Percentiles rank a stretch among this genome's conserved stretches.
Conservation (phyloP, 2,113 vertebrate species). For the Rhea pennata region DNA sequence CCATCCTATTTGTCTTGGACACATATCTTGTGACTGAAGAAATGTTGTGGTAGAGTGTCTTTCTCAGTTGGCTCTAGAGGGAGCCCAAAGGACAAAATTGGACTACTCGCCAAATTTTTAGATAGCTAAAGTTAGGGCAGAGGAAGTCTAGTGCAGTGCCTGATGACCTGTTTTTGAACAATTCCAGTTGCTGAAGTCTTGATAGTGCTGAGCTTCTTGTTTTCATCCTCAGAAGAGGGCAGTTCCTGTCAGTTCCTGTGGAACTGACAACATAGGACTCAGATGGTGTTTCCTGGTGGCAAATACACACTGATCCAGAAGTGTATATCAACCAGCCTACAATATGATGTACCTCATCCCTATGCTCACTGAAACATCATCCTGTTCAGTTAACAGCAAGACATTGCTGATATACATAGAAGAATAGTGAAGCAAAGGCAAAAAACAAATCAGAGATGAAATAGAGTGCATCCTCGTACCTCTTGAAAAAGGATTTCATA, state of each 20-base stretch:
- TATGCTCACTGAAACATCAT: not conserved
- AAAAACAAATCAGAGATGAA: not conserved
- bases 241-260: too few species aligned
- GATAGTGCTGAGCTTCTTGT: not conserved
- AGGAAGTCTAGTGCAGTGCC: not conserved
- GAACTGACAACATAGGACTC: not conserved
- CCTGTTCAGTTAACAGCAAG: not conserved
- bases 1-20: not conserved
- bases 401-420: not conserved
- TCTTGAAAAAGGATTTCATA: not conserved
- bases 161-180: not conserved
- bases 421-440: not conserved
- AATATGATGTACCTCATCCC: not conserved
- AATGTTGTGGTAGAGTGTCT: not conserved
- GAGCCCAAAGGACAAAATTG: slow-evolving; percentile 64
- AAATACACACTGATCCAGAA: not conserved
- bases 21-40: not conserved
- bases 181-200: not conserved
- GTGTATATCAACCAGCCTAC: not conserved
- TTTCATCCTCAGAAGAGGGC: not conserved
- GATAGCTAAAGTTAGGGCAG: not conserved
- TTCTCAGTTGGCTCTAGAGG: slow-evolving; percentile 60
- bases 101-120: not conserved
- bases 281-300: not conserved
- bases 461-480: not conserved